Base-by-base conservation (phyloP, 2,888 invertebrate genomes). In the Cerceris rybyensis region DNA sequence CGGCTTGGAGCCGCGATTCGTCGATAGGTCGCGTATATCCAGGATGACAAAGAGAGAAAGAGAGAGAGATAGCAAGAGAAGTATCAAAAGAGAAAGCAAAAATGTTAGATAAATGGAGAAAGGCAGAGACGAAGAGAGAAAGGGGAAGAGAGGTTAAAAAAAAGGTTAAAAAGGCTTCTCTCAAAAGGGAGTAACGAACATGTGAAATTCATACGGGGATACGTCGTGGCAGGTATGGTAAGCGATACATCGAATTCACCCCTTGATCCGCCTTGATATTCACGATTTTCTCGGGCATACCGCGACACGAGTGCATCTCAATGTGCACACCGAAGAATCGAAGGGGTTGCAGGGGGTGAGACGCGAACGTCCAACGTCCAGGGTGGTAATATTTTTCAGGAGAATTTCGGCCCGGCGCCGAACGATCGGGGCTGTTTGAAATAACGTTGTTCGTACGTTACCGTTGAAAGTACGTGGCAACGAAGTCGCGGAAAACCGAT, bases 401-500 rank as follows among this genome's bases (percentile, higher is more conserved):
- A 28, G 28, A 2, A 28, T 28, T 28, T 28, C 28, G 28, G 28
- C 28, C 28, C 28, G 28, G 28, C 28, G 4, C 28, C 28, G 28
- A 28, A 28, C 28, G 28, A 28, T 28, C 28, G 28, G 28, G 2
- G 28, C 28, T 28, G 28, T 28, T 28, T 28, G 28, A 28, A 28
- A 28, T 28, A 28, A 28, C 28, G 28, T 28, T 28, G 28, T 28
- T 28, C 28, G 28, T 28, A 28, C 28, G 28, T 28, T 28, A 28
- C 28, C 28, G 28, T 28, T 28, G 13, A 7, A n/a, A n/a, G 54
- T 8, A 7, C 7, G 7, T 8, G 7, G 28, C 17, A 7, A 7
- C 16, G 17, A 72, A 63, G 75, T 75, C 68, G 63, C 68, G 60
- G 64, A 65, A 75, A 70, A 66, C 74, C 78, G 76, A 83, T 83